phyloP scores from a whole-genome alignment of 2,888 invertebrate genomes.

The Drosophila fungiperda region DNA sequence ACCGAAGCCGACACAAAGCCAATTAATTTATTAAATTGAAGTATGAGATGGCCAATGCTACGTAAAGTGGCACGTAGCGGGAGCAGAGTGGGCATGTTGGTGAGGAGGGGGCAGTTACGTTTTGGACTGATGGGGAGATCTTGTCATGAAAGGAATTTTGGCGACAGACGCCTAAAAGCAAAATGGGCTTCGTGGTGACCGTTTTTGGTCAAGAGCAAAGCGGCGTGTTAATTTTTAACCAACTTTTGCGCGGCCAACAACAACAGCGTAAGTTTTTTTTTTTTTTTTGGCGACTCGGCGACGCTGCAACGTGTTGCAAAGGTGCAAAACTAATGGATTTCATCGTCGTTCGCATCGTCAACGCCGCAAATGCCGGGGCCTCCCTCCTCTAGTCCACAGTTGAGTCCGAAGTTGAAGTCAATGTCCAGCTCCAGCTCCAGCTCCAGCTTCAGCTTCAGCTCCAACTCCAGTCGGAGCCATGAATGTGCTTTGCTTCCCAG shows the following conservation, averaged over 20 bases:
- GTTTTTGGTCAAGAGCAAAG: conserved; percentile 82
- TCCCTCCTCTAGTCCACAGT: conserved; percentile 12
- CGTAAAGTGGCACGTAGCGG: conserved; percentile 34
- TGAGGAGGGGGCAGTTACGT: conserved; percentile 3
- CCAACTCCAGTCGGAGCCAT: conserved; percentile 51
- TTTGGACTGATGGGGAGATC: conserved; percentile 36
- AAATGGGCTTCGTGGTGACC: conserved; percentile 81
- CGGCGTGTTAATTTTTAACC: conserved; percentile 82
- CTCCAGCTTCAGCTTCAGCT: conserved; percentile 35
- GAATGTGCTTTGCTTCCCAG: conserved; percentile 81
- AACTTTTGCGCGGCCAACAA: conserved; percentile 71
- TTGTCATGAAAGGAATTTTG: conserved; percentile 81
- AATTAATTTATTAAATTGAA: conserved; percentile 85
- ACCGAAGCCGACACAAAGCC: conserved; percentile 79
- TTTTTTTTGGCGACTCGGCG: conserved; percentile 44
- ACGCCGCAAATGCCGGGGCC: conserved; percentile 47
- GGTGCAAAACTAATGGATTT: conserved; percentile 83
- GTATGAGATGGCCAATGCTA: conserved; percentile 70
- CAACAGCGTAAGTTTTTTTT: conserved; percentile 39
- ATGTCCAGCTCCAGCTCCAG: conserved; percentile 66
- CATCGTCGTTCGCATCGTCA: conserved; percentile 68
- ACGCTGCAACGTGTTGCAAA: conserved; percentile 76
- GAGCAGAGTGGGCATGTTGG: not conserved
- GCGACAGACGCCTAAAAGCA: conserved; percentile 83
- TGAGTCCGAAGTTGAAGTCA: conserved; percentile 56